These are phyloP conservation scores for Chrysocyon brachyurus DNA, from an alignment of 2,797 vertebrate species.

Conservation along the genomic window DNA sequence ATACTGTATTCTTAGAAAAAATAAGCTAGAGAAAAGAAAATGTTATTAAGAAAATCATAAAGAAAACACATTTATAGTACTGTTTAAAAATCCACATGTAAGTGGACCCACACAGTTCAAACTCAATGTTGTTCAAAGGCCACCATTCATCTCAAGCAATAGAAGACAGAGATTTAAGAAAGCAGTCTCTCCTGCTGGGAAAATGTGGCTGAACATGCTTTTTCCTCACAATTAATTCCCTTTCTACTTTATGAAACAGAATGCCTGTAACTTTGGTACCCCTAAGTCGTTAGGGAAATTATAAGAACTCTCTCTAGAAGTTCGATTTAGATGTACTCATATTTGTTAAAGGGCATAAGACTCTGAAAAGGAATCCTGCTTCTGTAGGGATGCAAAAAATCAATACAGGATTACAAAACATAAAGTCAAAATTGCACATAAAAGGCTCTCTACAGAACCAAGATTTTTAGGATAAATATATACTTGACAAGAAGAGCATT, in stretches of 20 bases:
- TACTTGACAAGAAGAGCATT: slow-evolving; percentile 80
- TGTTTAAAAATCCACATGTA: neutral
- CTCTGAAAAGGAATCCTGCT: slow-evolving; percentile 59
- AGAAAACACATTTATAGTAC: neutral
- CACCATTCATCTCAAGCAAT: neutral
- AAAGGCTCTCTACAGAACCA: slow-evolving; percentile 66
- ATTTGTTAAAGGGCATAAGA: slow-evolving; percentile 59
- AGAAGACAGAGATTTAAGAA: slow-evolving; percentile 46
- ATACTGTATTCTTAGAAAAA: neutral
- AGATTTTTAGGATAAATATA: slow-evolving; percentile 69
- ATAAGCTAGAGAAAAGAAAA: too few species aligned
- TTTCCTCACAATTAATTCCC: slow-evolving; percentile 42
- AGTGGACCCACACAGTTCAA: neutral
- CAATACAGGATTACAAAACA: slow-evolving; percentile 72
- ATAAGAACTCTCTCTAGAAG: slow-evolving; percentile 63
- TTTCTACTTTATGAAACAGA: slow-evolving; percentile 1
- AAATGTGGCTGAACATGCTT: neutral
- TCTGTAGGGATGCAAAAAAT: slow-evolving; percentile 43
- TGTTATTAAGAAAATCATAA: neutral
- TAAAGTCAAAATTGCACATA: slow-evolving; percentile 63
- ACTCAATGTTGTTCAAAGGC: neutral
- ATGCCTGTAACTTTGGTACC: slow-evolving; percentile 2
- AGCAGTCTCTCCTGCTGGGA: neutral
- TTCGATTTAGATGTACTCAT: slow-evolving; percentile 59
- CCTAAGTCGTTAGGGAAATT: slow-evolving; percentile 29